Conservation (phyloP, 2,797 vertebrate species). For the Eptatretus atami region DNA sequence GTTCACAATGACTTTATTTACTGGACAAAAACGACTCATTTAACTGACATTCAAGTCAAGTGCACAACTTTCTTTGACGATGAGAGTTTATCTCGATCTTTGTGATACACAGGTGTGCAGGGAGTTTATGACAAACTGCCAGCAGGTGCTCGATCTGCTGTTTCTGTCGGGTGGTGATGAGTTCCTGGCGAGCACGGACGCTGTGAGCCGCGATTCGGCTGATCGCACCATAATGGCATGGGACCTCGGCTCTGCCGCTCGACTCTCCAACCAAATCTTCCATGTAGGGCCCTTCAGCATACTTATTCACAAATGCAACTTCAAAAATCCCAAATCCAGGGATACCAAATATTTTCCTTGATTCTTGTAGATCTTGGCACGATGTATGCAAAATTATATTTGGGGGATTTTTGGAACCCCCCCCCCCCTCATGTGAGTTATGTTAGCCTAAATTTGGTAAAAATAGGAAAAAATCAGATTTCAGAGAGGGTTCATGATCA, state of each 20-base stretch:
- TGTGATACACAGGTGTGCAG: conserved; percentile 24
- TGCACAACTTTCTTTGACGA: neutral
- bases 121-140: conserved; percentile 42
- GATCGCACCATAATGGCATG: conserved; percentile 74
- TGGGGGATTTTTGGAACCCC: no score
- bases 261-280: conserved; percentile 84
- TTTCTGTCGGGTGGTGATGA: conserved; percentile 43
- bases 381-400: no score
- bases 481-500: no score
- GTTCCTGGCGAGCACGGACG: conserved; percentile 61
- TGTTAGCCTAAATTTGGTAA: no score
- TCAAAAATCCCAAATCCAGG: no score
- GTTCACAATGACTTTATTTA: no score
- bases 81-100: neutral
- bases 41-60: neutral
- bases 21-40: neutral
- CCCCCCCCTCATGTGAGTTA: no score
- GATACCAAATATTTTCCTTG: no score
- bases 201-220: conserved; percentile 69
- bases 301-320: no score
- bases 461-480: no score
- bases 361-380: no score
- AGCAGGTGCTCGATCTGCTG: conserved; percentile 63
- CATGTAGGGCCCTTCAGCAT: conserved; percentile 25
- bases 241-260: conserved; percentile 58